Evolutionary conservation across 1,140 invertebrate species (phyloP).

Genomic region (silkworm (Bombyx mori)): DNA sequence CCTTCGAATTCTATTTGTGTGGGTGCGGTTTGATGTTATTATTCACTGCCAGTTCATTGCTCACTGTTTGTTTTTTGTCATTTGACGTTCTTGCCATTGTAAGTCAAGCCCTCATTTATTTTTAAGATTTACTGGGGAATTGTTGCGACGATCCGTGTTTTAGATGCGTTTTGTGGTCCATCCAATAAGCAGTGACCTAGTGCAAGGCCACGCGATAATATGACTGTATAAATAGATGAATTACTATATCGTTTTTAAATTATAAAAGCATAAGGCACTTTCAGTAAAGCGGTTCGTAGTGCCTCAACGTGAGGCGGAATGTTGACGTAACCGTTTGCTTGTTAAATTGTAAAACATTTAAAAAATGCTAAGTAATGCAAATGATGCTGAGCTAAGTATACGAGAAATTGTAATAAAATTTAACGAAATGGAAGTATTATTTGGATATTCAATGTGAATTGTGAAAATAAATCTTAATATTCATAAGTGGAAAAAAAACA

Average conservation of each 20-base stretch:
- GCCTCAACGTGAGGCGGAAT: not conserved
- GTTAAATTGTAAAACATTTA: constrained; percentile 39
- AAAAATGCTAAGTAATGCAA: constrained; percentile 5
- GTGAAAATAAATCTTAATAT: not conserved
- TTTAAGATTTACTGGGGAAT: too few relatives aligned
- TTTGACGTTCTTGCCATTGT: constrained; percentile 14
- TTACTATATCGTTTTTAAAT: constrained; percentile 46
- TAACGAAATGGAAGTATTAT: constrained; percentile 33
- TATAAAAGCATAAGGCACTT: constrained; percentile 49
- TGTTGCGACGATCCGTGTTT: constrained; percentile 11
- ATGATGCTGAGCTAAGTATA: constrained; percentile 15
- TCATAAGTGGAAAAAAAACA: constrained; percentile 50
- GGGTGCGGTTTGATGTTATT: constrained; percentile 2
- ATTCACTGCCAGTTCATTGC: constrained; percentile 13
- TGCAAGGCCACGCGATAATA: constrained; percentile 19
- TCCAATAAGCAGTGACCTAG: constrained; percentile 9
- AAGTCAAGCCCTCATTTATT: not conserved
- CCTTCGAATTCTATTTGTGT: not conserved
- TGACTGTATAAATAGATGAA: constrained; percentile 58
- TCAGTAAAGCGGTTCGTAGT: constrained; percentile 31
- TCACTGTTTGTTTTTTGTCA: constrained; percentile 9
- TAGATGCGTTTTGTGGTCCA: constrained; percentile 7
- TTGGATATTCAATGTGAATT: constrained; percentile 1
- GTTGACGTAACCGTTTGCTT: constrained; percentile 42
- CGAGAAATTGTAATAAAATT: constrained; percentile 43